Evolutionary conservation across 2,888 invertebrate genomes (phyloP), one percentile per base, ranked within the genome.

Genomic region (Cephus pygmeus): DNA sequence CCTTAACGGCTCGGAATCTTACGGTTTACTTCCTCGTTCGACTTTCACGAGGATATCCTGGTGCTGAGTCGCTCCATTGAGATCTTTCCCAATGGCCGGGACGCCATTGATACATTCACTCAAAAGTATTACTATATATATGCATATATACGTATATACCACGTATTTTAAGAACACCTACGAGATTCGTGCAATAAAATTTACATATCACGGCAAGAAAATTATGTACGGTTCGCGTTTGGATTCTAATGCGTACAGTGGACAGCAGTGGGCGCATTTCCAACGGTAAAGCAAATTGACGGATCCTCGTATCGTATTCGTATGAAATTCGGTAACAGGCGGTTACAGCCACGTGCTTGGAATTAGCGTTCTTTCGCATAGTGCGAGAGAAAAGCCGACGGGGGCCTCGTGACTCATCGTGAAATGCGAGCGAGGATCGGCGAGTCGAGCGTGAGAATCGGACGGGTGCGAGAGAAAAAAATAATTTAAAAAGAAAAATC

Each of bases 41-140:
- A 71, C 71, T 71, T 71, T 71, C 71, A 33, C 71, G 71, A 12
- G 71, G 71, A 71, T 71, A 71, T 71, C 71, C 71, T 31, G 71
- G 31, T 71, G 23, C 56, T 23, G 1, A 56, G 56, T 15, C 23
- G 9, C 56, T 56, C 23, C 56, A 56, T 56, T 56, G 56, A 56
- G 56, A 56, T 2, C 56, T 56, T 56, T 40, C 30, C 71, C 15
- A 33, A 40, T 12, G 75, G 30, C 56, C 23, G 1, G 33, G 35
- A 76, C 12, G 33, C 69, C 69, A 76, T 33, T 73, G 73, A 76
- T 23, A 56, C 56, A 9, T 23, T 56, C 56, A 1, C 56, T 15
- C 6, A 23, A 23, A 56, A 23, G 9, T 23, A 56, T 56, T 23
- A 23, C 56, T 9, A 1, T 23, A 56, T 15, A 4, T 1, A 3